Percentiles rank a stretch among this genome's conserved stretches.
Evolutionary conservation across 2,888 invertebrate species (phyloP).

Genomic region (Limnephilus auricula): DNA sequence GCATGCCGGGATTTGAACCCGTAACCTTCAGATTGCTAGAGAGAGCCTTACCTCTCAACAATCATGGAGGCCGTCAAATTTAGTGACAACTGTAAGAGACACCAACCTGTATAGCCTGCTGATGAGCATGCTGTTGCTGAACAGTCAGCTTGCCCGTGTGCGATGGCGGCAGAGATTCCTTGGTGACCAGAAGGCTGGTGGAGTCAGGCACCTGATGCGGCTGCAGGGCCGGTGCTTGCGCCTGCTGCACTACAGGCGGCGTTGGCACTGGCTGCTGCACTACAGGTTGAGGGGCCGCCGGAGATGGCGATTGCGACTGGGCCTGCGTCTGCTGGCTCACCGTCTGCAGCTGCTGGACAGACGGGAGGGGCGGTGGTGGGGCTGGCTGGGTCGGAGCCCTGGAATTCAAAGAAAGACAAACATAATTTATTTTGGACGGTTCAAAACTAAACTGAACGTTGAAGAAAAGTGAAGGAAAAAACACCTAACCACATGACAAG

Average conservation of each 20-base stretch:
- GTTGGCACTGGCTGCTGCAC: slow-evolving; percentile 81
- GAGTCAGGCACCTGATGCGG: slow-evolving; percentile 55
- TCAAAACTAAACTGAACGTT: no score
- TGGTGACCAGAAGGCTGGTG: slow-evolving; percentile 61
- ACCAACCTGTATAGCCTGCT: slow-evolving; percentile 79
- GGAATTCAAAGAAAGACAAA: not conserved
- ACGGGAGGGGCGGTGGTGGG: slow-evolving; percentile 64
- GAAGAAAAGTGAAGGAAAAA: not conserved
- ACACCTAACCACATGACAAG: not conserved
- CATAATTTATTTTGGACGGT: not conserved
- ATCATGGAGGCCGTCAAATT: no score
- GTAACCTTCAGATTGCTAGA: no score
- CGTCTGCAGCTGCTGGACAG: slow-evolving; percentile 60
- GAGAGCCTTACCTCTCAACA: no score
- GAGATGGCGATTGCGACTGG: slow-evolving; percentile 58
- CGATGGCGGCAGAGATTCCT: slow-evolving; percentile 61
- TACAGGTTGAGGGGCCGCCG: slow-evolving; percentile 67
- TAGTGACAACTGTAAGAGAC: not conserved
- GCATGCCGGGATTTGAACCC: no score
- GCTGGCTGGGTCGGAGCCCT: slow-evolving; percentile 26
- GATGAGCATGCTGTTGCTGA: slow-evolving; percentile 84
- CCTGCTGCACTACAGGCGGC: slow-evolving; percentile 78
- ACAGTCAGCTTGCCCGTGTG: slow-evolving; percentile 69
- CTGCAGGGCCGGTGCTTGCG: slow-evolving; percentile 66
- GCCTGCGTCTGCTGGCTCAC: slow-evolving; percentile 33